Conservation (phyloP, 2,888 invertebrate genomes). For the Napeogenes inachia region DNA sequence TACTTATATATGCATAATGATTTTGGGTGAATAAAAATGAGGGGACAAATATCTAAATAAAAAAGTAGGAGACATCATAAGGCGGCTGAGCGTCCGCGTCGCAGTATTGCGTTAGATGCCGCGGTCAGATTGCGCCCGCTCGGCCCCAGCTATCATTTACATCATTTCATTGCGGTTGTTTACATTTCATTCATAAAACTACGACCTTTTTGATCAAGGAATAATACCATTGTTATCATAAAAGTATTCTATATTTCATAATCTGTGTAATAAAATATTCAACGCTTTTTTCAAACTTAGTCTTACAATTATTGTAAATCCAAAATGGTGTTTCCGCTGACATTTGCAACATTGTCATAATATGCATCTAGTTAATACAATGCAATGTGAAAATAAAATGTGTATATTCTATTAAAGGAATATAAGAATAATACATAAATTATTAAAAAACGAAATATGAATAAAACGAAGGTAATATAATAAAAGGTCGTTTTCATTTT, state of each 20-base stretch:
- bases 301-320: too few relatives aligned
- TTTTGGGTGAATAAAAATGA: constrained; percentile 70
- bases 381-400: too few relatives aligned
- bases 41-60: constrained; percentile 73
- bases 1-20: constrained; percentile 72
- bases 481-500: constrained; percentile 64
- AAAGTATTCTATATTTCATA: too few relatives aligned
- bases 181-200: constrained; percentile 62
- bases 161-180: constrained; percentile 72
- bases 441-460: constrained; percentile 30
- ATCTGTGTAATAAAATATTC: too few relatives aligned
- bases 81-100: constrained; percentile 43
- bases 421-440: constrained; percentile 4
- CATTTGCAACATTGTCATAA: too few relatives aligned
- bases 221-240: too few relatives aligned
- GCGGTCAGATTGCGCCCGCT: constrained; percentile 57
- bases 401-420: too few relatives aligned
- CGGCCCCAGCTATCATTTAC: constrained; percentile 64
- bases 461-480: constrained; percentile 55
- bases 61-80: constrained; percentile 65
- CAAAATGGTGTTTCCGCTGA: too few relatives aligned
- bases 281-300: too few relatives aligned
- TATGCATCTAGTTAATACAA: too few relatives aligned
- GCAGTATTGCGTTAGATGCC: constrained; percentile 58
- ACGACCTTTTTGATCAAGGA: constrained; percentile 16